Evolutionary conservation across 2,113 vertebrate genomes (phyloP), one percentile per base, ranked within the genome.

Genomic region (Bubalus kerabau): DNA sequence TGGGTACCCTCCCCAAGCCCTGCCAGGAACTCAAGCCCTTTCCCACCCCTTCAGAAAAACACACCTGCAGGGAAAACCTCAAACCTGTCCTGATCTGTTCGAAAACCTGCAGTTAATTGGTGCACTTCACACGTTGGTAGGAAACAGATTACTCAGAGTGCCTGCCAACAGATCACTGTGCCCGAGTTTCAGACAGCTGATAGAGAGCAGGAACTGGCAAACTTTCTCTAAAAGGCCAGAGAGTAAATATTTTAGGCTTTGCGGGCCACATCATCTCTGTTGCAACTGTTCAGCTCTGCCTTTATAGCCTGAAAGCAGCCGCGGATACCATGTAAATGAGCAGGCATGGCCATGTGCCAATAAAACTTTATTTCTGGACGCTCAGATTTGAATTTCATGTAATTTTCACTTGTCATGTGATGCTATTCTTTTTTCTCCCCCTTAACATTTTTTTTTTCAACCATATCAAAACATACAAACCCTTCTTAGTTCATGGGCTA

Each of bases 281-380:
- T 10, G 2, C 48, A 56, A 11, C 19, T 7, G 43, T 78, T 50
- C 48, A 4, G 1, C 92, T 43, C 21, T 24, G 40, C 64, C 14
- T 13, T 0, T 14, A 15, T 24, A 3, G 62, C 64, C 10, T 2
- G 15, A 52, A 59, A 28, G 74, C 15, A 1, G 46, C 54, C n/a
- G 0, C 10, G 5, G 40, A 28, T 26, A 3, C 4, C 8, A 3
- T 1, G 8, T 5, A 50, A 50, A 36, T 24, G 40, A 43, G 1
- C 7, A 11, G 67, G 19, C 2, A 1, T 78, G 90, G 21, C 89
- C 5, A 2, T 52, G 40, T 36, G 59, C 85, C 76, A 56, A 9
- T 40, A 78, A 30, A 43, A 24, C 52, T 87, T 71, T 50, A 91
- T 48, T 78, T 56, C 32, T 12, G 54, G 87, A 90, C 11, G 1